Conservation (phyloP, 2,888 invertebrate genomes). For the Drosophila bunnanda region DNA sequence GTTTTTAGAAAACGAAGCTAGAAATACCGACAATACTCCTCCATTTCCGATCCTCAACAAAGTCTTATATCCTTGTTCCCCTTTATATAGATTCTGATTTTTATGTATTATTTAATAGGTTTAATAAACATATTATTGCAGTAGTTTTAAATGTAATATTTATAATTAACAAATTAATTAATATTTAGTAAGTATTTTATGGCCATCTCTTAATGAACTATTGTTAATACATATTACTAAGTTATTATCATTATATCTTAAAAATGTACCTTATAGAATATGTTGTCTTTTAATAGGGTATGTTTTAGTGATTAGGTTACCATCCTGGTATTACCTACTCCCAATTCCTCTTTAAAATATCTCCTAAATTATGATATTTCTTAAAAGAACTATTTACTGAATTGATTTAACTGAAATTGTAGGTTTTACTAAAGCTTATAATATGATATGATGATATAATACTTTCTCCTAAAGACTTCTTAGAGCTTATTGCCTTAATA, state of each 20-base stretch:
- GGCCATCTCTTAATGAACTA: not conserved
- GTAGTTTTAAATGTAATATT: not conserved
- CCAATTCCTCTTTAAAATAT: too few species aligned
- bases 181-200: not conserved
- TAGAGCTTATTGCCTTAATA: not conserved
- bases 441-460: too few species aligned
- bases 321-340: too few species aligned
- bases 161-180: not conserved
- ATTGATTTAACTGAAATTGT: not conserved
- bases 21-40: constrained; percentile 14
- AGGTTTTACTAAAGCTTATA: not conserved
- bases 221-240: not conserved
- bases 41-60: constrained; percentile 57
- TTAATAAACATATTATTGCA: fast-evolving
- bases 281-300: too few species aligned
- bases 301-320: too few species aligned
- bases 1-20: constrained; percentile 1
- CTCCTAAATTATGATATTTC: not conserved
- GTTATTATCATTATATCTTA: not conserved
- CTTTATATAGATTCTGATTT: not conserved
- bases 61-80: constrained; percentile 50
- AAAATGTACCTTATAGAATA: not conserved
- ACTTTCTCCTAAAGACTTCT: not conserved
- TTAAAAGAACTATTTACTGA: not conserved
- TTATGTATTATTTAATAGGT: not conserved